phyloP scores from a whole-genome alignment of 2,888 invertebrate species.

The Cylloceria caligata region DNA sequence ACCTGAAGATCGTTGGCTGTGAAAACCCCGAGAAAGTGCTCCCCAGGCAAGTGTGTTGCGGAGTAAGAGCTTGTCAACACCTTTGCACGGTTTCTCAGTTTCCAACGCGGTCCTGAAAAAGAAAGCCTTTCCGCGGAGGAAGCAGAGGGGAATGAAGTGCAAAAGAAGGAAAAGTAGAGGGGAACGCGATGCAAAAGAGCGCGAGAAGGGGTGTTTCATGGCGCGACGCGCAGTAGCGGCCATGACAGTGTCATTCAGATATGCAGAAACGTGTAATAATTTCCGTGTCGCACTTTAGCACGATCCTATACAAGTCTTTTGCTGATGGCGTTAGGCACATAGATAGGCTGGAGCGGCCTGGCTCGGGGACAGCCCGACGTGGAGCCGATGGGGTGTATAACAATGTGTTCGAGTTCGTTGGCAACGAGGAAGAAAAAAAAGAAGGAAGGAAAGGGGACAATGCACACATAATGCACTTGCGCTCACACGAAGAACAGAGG shows the following conservation, averaged over 20 bases:
- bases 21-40: neutral
- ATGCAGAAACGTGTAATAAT: constrained; percentile 79
- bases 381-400: constrained; percentile 46
- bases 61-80: neutral
- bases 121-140: constrained; percentile 29
- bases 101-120: neutral
- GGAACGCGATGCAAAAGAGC: constrained; percentile 11
- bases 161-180: neutral
- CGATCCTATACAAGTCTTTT: constrained; percentile 69
- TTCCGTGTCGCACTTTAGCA: constrained; percentile 76
- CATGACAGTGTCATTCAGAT: constrained; percentile 75
- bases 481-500: constrained; percentile 40
- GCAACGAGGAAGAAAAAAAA: constrained; percentile 21
- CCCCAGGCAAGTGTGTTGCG: neutral
- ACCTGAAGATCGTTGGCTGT: neutral
- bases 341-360: constrained; percentile 10
- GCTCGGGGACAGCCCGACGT: constrained; percentile 49
- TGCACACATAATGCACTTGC: constrained; percentile 59
- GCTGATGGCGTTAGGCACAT: constrained; percentile 15
- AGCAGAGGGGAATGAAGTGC: constrained; percentile 33
- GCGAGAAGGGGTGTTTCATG: constrained; percentile 31
- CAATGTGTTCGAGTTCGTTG: constrained; percentile 61
- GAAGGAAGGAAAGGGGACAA: constrained; percentile 26
- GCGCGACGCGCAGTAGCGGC: constrained; percentile 31
- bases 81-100: neutral